phyloP scores from a whole-genome alignment of 2,113 vertebrate genomes.

The Centropus unirufus region DNA sequence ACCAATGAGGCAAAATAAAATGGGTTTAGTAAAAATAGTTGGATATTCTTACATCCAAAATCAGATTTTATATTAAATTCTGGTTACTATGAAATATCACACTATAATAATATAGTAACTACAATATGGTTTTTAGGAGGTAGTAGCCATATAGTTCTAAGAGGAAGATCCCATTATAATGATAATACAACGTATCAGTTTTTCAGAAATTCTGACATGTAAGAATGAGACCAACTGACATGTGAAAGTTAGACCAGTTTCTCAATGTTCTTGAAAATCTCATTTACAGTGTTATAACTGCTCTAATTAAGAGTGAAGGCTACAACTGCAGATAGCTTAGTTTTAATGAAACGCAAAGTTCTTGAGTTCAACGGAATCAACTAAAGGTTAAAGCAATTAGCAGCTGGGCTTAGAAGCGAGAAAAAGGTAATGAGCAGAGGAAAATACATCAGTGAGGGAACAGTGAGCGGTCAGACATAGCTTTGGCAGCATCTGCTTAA shows the following conservation, averaged over 20 bases:
- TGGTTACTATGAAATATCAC: neutral
- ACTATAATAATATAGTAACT: neutral
- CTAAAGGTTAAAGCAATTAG: slow-evolving; percentile 40
- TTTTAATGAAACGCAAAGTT: neutral
- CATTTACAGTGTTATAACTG: neutral
- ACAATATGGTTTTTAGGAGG: neutral
- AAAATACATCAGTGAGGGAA: neutral
- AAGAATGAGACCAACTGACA: neutral
- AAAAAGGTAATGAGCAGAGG: neutral
- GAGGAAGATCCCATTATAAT: neutral
- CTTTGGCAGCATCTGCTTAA: neutral
- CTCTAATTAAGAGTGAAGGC: neutral
- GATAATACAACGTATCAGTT: neutral
- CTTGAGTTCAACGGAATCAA: neutral
- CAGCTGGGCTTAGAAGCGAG: neutral
- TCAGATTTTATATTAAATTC: neutral
- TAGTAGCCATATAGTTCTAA: neutral
- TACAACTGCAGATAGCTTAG: neutral
- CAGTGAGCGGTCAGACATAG: neutral
- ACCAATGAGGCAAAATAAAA: neutral
- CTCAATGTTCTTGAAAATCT: neutral
- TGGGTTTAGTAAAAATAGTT: neutral
- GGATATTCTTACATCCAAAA: neutral
- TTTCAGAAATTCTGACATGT: neutral
- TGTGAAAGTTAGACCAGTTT: neutral